Evolutionary conservation across 2,888 invertebrate genomes (phyloP).

Genomic region (Noctuana brunneofusca): DNA sequence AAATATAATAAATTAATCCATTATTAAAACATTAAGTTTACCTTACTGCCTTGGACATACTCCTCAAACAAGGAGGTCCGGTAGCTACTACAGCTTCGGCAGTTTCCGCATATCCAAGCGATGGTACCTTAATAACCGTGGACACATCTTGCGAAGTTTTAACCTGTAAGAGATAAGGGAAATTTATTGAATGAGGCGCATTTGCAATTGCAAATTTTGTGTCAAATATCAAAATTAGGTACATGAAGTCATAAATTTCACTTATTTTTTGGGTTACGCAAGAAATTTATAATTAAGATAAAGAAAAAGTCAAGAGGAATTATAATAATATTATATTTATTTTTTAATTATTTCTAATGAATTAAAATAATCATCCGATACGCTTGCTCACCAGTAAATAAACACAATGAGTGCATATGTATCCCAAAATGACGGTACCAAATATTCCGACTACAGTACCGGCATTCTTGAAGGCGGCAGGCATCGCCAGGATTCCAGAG

Average conservation of each 20-base stretch:
- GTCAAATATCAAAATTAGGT: no score
- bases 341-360: no score
- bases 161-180: slow-evolving; percentile 56
- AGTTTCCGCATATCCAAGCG: slow-evolving; percentile 85
- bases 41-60: slow-evolving; percentile 85
- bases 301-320: no score
- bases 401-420: slow-evolving; percentile 96
- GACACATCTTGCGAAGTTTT: slow-evolving; percentile 78
- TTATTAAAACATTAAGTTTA: slow-evolving; percentile 67
- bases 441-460: slow-evolving; percentile 91
- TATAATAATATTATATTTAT: no score
- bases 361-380: neutral
- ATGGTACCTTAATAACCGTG: slow-evolving; percentile 75
- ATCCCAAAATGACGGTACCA: slow-evolving; percentile 91
- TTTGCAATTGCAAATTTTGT: no score
- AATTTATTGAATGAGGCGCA: neutral
- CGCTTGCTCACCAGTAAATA: slow-evolving; percentile 89
- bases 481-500: slow-evolving; percentile 96
- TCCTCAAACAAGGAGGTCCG: slow-evolving; percentile 78
- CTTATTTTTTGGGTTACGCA: no score
- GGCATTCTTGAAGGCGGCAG: slow-evolving; percentile 93
- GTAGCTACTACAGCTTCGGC: slow-evolving; percentile 84
- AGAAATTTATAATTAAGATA: no score
- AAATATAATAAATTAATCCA: no score
- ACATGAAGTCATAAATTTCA: no score